Base-by-base conservation (phyloP, 2,797 vertebrate genomes). In the Pseudochirops cupreus region DNA sequence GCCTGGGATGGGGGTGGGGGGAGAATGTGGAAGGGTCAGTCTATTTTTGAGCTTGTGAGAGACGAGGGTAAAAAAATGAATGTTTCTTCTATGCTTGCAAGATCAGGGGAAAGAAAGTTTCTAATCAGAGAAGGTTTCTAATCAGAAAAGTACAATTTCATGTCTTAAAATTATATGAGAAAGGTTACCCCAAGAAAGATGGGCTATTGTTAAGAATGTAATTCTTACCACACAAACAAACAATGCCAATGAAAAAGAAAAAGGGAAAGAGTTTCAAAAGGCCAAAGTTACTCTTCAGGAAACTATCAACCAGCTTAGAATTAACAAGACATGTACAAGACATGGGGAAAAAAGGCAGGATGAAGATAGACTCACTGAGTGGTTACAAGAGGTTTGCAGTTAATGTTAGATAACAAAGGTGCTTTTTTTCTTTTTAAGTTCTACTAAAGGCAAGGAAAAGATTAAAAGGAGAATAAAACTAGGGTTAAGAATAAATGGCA, bases 1-100 rank as follows among this genome's bases (percentile, higher is more conserved):
- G 9, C n/a, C 21, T 26, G 1, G 9, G 39, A 2, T 59, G 28
- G 5, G 16, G 5, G 67, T 0, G 1, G 39, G 4, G 0, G 18
- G 18, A 82, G 67, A 82, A 82, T 1, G 16, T 5, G 16, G 16
- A 87, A 50, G 31, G 67, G 21, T 24, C 10, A 26, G 11, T 28
- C 2, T 10, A 87, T 50, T 87, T 82, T 87, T 46, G 21, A 87
- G n/a, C 18, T 82, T 82, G 21, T 82, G n/a, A 82, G 39, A 39
- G 21, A 39, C 2, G 9, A 82, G 24, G 24, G 74, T 26, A 26
- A 87, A 82, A 82, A 46, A 6, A 87, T 26, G 39, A 24, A 24
- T 50, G 39, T 50, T 28, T 28, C 21, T 87, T 26, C 10, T 24
- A 87, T 50, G 39, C 39, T 50, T 11, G 39, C 10, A 4, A 87